Conservation (phyloP, 2,113 vertebrate species). For the Ginglymostoma cirratum region DNA sequence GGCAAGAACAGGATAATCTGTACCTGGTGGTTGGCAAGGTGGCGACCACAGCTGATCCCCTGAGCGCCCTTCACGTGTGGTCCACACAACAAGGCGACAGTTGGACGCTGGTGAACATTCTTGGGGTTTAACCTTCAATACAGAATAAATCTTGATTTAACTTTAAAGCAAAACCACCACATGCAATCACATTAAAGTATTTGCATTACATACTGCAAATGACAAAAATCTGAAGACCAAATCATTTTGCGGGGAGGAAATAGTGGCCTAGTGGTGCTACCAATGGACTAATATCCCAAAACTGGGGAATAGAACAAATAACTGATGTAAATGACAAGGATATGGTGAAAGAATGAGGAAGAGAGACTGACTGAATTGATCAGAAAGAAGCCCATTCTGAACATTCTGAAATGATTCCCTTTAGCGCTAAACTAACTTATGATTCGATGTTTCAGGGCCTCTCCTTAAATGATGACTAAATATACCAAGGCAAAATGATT, state of each 20-base stretch:
- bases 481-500: background rate
- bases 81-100: slow-evolving; percentile 83
- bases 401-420: no score
- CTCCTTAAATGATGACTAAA: background rate
- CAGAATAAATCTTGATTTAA: background rate
- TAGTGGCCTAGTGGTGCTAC: no score
- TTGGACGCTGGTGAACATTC: slow-evolving; percentile 91
- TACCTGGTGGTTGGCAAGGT: slow-evolving; percentile 93
- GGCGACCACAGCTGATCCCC: slow-evolving; percentile 90
- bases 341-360: no score
- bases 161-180: background rate
- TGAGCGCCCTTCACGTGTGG: slow-evolving; percentile 95
- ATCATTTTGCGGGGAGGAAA: no score
- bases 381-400: no score
- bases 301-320: no score
- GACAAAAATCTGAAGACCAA: no score
- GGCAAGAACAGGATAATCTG: slow-evolving; percentile 90
- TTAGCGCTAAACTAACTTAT: no score
- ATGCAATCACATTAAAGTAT: background rate
- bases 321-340: no score
- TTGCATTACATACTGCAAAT: background rate
- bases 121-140: slow-evolving; percentile 83
- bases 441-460: no score
- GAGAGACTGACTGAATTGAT: no score
- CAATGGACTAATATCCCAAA: no score